phyloP scores from a whole-genome alignment of 2,888 invertebrate species.

The Metalampra italica region DNA sequence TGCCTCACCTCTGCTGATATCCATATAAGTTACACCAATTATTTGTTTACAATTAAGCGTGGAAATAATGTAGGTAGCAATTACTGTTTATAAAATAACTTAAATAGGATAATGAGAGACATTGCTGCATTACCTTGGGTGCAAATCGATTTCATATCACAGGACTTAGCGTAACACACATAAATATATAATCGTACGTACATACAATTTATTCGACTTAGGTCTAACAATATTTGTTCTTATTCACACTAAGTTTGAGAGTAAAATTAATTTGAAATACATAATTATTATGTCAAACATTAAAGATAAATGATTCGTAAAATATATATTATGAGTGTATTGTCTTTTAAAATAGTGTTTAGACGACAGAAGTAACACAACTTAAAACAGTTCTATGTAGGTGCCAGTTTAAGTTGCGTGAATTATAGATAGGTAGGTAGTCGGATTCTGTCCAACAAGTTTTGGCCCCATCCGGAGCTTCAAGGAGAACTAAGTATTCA shows the following conservation, averaged over 20 bases:
- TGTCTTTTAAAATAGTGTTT: not conserved
- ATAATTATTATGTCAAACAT: not conserved
- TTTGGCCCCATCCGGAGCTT: no score
- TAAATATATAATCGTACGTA: conserved; percentile 35
- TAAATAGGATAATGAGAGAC: conserved; percentile 9
- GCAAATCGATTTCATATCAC: conserved; percentile 54
- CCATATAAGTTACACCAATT: conserved; percentile 10
- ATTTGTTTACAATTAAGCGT: conserved; percentile 1
- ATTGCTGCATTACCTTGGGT: conserved; percentile 27
- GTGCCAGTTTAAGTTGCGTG: no score
- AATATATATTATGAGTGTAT: not conserved
- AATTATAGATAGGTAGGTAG: no score
- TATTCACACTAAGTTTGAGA: conserved; percentile 14
- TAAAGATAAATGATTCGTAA: not conserved
- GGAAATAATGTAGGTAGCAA: not conserved
- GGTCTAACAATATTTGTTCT: conserved; percentile 18
- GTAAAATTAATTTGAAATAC: conserved; percentile 19
- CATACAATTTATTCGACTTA: conserved; percentile 26
- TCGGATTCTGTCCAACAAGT: no score
- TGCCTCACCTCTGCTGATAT: no score
- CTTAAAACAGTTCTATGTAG: no score
- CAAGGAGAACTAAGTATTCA: no score
- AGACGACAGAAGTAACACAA: no score
- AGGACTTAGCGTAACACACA: conserved; percentile 53
- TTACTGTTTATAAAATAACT: conserved; percentile 7